Evolutionary conservation across 2,888 invertebrate genomes (phyloP).

Genomic region (Euproctis similis): DNA sequence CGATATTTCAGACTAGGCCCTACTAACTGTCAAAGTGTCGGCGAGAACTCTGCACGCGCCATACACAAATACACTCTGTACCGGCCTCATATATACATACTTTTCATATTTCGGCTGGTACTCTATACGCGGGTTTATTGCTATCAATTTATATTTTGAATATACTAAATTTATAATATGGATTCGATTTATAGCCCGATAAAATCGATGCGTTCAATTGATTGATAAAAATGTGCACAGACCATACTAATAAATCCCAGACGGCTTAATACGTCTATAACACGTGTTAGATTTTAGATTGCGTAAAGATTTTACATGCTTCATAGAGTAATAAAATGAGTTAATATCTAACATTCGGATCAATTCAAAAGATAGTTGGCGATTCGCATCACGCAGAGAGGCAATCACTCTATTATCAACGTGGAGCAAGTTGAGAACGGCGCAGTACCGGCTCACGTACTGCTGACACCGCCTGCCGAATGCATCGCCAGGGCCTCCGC

Average conservation of each 20-base stretch:
- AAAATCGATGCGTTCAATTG: no score
- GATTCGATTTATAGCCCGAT: no score
- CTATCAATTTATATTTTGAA: no score
- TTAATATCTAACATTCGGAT: slow-evolving; percentile 52
- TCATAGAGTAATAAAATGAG: slow-evolving; percentile 49
- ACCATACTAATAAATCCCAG: no score
- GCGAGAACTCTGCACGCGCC: slow-evolving; percentile 44
- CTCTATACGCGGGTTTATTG: no score
- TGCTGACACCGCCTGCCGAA: slow-evolving; percentile 50
- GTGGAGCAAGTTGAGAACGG: slow-evolving; percentile 55
- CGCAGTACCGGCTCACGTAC: slow-evolving; percentile 51
- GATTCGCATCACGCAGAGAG: slow-evolving; percentile 67
- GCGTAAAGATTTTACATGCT: no score
- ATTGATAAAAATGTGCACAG: no score
- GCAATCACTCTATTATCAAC: slow-evolving; percentile 73
- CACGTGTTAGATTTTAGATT: no score
- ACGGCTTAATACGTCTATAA: no score
- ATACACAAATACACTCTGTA: slow-evolving; percentile 26
- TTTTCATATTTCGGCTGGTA: no score
- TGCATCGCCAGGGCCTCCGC: slow-evolving; percentile 38
- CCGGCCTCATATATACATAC: no score
- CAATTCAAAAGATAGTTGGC: slow-evolving; percentile 53
- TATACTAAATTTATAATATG: no score
- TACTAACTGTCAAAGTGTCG: slow-evolving; percentile 73
- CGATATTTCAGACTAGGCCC: slow-evolving; percentile 74